Evolutionary conservation across 2,888 invertebrate species (phyloP), one percentile per base, ranked within the genome.

Genomic region (Scrobipalpa atriplicella): DNA sequence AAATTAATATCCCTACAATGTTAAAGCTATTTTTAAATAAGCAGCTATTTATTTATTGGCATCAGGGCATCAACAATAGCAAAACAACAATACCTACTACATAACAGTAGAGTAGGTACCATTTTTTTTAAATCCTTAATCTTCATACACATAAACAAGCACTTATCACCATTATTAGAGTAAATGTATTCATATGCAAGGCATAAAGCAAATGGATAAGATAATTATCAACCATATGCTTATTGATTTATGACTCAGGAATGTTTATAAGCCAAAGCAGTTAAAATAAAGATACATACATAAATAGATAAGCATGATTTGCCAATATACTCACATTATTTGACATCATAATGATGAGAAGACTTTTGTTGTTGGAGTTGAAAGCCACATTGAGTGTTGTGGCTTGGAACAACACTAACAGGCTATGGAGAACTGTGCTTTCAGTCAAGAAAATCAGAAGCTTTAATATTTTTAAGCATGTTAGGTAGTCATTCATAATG

Each of bases 341-440:
- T 9, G 99, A 99, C 96, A 99, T 98, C 98, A 99, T 99, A 72
- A 99, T 99, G 18, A 99, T 99, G 13, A 99, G 94, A 29, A 99
- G 94, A 62, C 99, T 98, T 86, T 99, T 99, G 87, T 99, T 99
- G 85, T 98, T 99, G 0, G 99, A 99, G 89, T 99, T 99, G 76
- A 99, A 98, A 11, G 99, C 99, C 65, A 99, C 99, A 93, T 99
- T 99, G 18, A 99, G 93, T 10, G 99, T 99, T 52, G 99, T 99
- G 29, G 99, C 99, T 96, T 99, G 98, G 80, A 98, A 96, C 81
- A 99, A 93, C 51, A 99, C 98, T 74, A 99, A 87, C 72, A 97
- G 94, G 78, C 98, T 97, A 86, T 99, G 98, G 69, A 97, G 92
- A 85, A 97, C 95, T 96, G 87, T 71, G 65, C 10, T 18, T 52